Conservation (phyloP, 2,113 vertebrate species). For the Donacobius atricapilla region DNA sequence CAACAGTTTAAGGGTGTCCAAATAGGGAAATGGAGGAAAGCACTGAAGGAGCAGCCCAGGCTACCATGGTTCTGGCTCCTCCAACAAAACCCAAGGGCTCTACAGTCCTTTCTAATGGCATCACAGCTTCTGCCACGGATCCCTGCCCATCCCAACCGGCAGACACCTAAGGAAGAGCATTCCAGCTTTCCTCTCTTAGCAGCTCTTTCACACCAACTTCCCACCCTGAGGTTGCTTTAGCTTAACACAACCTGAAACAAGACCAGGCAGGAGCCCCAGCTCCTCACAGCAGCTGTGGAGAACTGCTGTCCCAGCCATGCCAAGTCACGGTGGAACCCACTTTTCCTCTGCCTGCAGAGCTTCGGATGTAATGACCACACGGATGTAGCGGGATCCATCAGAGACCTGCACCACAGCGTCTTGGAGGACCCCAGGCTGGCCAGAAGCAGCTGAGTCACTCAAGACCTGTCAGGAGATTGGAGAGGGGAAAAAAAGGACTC, state of each 20-base stretch:
- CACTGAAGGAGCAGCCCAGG: not conserved
- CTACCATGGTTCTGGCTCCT: not conserved
- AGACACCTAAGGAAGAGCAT: rapidly evolving
- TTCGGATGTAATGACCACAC: not conserved
- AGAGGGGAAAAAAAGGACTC: not conserved
- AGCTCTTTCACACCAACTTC: not conserved
- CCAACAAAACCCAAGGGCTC: not conserved
- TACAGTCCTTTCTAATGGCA: not conserved
- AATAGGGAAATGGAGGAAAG: not conserved
- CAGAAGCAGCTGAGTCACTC: not conserved
- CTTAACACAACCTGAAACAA: not conserved
- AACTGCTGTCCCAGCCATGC: not conserved
- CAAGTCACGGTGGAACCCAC: not conserved
- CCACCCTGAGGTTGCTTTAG: not conserved
- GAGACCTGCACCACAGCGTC: conserved; percentile 35
- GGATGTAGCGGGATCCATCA: conserved; percentile 56
- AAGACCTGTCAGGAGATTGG: conserved; percentile 19
- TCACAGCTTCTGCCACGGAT: not conserved
- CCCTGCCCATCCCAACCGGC: not conserved
- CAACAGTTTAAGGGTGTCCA: not conserved
- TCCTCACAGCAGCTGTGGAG: not conserved
- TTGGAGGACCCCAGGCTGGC: not conserved
- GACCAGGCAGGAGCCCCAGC: not conserved
- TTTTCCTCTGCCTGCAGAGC: conserved; percentile 33
- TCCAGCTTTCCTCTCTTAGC: not conserved